phyloP scores from a whole-genome alignment of 53 echinoderm and acorn worm genomes.

The Echinometra lucunter region DNA sequence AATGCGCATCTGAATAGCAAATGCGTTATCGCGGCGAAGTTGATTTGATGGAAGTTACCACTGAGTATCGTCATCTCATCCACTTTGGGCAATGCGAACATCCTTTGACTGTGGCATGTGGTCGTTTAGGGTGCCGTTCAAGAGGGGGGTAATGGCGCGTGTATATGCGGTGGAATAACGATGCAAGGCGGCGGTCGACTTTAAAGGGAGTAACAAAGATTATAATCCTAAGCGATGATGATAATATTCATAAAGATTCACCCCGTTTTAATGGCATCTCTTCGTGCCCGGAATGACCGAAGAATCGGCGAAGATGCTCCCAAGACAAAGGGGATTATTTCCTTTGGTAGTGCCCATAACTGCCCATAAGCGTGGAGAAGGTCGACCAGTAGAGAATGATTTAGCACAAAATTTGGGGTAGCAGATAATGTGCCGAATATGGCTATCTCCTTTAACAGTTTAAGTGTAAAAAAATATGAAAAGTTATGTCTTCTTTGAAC shows the following conservation, averaged over 20 bases:
- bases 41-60: neutral
- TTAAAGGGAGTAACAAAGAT: conserved; percentile 17
- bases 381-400: neutral
- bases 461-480: neutral
- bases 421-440: neutral
- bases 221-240: neutral
- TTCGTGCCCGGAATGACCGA: conserved; percentile 30
- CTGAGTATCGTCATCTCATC: neutral
- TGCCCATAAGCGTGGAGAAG: neutral
- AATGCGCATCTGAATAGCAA: neutral
- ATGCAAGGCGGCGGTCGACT: conserved; percentile 11
- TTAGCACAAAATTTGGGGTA: neutral
- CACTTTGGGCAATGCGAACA: neutral
- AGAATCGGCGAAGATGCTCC: neutral
- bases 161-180: neutral
- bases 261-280: neutral
- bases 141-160: conserved; percentile 1
- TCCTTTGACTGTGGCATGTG: neutral
- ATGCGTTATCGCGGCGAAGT: neutral
- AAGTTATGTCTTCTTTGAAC: neutral
- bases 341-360: neutral
- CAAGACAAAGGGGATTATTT: conserved; percentile 28
- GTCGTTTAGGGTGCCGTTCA: neutral
- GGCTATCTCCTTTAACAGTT: neutral
- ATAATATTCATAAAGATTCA: conserved; percentile 7